Base-by-base conservation (phyloP, 2,797 vertebrate genomes). In the Schizopygopsis pylzovi region DNA sequence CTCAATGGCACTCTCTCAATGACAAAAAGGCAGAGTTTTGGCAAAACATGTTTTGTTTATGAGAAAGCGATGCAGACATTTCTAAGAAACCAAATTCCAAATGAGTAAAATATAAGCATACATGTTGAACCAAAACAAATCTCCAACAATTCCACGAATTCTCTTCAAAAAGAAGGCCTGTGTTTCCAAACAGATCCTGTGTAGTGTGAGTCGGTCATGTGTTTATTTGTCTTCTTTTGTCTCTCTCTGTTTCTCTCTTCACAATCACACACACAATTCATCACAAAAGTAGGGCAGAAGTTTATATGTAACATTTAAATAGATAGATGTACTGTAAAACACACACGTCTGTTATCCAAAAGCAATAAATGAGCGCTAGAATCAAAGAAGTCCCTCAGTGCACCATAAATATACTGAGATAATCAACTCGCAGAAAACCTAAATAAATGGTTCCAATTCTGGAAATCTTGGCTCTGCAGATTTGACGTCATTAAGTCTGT, bases 141-240 rank as follows among this genome's bases (percentile, higher is more conserved):
- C 28, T 25, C 28, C 28, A 39, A 41, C 20, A 49, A 52, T 85
- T 80, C 77, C 41, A 85, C 5, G 43, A 79, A 85, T 79, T 70
- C 41, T 28, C 4, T 59, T 28, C 8, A 47, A 71, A 77, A 79
- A 61, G 67, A 68, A 65, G 75, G 1, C 25, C n/a, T 47, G 28
- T 63, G 70, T 68, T 79, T 77, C 47, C 67, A 83, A 63, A 78
- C 65, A 33, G 77, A 79, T 84, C 56, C 67, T 33, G 70, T 76
- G 28, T 47, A 77, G 78, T 82, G 47, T 5, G 12, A 41, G 39
- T 65, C 22, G 25, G 47, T 25, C 47, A n/a, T 79, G 8, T 47
- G 83, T 71, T 77, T 71, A 71, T 85, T n/a, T 78, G 52, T 86
- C 47, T 83, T 45, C 22, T 43, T 79, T 52, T 72, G 20, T 59